Percentiles rank a stretch among this genome's conserved stretches.
phyloP scores from a whole-genome alignment of 2,888 invertebrate species.

The Hypomecis atomaria region DNA sequence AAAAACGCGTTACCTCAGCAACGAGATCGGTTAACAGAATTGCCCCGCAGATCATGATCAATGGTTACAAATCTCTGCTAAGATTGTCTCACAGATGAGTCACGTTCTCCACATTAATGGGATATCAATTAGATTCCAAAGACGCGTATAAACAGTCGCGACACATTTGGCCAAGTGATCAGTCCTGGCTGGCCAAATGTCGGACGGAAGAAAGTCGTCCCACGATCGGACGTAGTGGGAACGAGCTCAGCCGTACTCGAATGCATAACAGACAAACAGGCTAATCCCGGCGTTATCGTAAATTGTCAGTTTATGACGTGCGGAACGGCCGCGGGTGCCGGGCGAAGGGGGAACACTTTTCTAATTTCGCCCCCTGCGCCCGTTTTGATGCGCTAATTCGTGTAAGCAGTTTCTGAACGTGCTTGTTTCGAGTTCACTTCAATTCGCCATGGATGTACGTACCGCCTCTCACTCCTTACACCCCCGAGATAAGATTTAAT shows the following conservation, averaged over 20 bases:
- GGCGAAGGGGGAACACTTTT: slow-evolving; percentile 70
- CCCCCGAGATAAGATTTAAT: slow-evolving; percentile 49
- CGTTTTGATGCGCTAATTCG: slow-evolving; percentile 84
- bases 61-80: background rate
- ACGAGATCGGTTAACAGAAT: too few species aligned
- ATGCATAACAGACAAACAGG: slow-evolving; percentile 83
- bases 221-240: slow-evolving; percentile 32
- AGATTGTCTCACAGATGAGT: background rate
- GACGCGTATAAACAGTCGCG: background rate
- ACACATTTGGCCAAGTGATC: background rate
- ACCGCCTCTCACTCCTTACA: slow-evolving; percentile 47
- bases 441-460: slow-evolving; percentile 58
- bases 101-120: too few species aligned
- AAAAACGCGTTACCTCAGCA: too few species aligned
- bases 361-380: slow-evolving; percentile 82
- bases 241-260: slow-evolving; percentile 55
- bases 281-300: slow-evolving; percentile 85
- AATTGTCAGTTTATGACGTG: slow-evolving; percentile 86
- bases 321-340: slow-evolving; percentile 75
- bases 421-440: slow-evolving; percentile 81
- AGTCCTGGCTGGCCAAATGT: background rate
- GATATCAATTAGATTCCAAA: too few species aligned
- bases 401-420: slow-evolving; percentile 84
- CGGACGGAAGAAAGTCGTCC: background rate
- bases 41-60: background rate